phyloP scores from a whole-genome alignment of 2,797 vertebrate species.

The Sphaeramia orbicularis region DNA sequence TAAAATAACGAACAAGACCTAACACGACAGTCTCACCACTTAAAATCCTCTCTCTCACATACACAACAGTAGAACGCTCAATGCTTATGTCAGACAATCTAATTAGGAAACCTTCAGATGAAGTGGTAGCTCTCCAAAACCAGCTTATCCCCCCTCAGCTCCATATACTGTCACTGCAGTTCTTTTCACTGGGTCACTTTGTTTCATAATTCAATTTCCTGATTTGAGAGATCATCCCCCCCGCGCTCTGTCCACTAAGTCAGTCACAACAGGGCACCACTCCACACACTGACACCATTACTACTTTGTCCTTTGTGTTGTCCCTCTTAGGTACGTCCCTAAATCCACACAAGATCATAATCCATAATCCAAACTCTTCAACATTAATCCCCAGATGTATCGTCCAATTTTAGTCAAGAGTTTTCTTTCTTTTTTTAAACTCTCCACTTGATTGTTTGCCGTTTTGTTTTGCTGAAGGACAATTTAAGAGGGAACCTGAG shows the following conservation, averaged over 20 bases:
- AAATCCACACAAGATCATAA: conserved; percentile 53
- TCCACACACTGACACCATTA: conserved; percentile 58
- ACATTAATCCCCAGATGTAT: conserved; percentile 47
- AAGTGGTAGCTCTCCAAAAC: conserved; percentile 9
- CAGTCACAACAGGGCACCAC: conserved; percentile 46
- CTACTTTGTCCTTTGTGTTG: conserved; percentile 64
- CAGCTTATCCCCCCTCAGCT: conserved; percentile 5
- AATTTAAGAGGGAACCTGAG: conserved; percentile 26
- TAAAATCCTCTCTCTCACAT: conserved; percentile 20
- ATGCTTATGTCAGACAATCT: conserved; percentile 47
- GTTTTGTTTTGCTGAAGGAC: conserved; percentile 35
- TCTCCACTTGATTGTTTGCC: conserved; percentile 45
- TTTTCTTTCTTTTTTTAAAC: conserved; percentile 28
- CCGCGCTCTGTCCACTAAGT: conserved; percentile 38
- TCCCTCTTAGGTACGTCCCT: conserved; percentile 56
- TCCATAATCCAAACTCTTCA: conserved; percentile 65
- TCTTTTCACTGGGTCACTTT: conserved; percentile 59
- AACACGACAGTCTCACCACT: conserved; percentile 40
- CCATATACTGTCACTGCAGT: conserved; percentile 16
- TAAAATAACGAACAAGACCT: conserved; percentile 44
- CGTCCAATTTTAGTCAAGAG: conserved; percentile 17
- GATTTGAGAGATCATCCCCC: conserved; percentile 49
- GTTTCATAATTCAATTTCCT: conserved; percentile 69
- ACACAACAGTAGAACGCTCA: conserved; percentile 1
- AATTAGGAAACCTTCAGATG: conserved; percentile 13